A percentile compares a stretch with the other conserved stretches of the same genome.
These are phyloP conservation scores for Corapipo altera DNA, from an alignment of 2,113 vertebrate genomes.

Conservation along the genomic window DNA sequence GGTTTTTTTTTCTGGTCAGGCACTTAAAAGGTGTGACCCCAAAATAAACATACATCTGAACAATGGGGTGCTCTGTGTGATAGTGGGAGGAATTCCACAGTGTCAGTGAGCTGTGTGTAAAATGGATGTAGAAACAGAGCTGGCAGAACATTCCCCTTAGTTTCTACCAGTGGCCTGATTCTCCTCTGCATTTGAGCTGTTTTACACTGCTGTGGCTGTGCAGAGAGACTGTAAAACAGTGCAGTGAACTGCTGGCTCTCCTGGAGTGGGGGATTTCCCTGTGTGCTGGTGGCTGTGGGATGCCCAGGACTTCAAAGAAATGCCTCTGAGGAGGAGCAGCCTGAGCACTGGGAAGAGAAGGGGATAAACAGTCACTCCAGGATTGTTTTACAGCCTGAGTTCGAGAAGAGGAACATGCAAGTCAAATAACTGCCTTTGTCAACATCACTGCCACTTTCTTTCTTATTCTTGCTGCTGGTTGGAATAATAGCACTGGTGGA, in stretches of 20 bases:
- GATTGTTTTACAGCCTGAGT: conserved; percentile 36
- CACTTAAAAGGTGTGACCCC: neutral
- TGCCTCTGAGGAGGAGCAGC: neutral
- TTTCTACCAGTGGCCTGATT: neutral
- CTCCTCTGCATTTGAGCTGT: neutral
- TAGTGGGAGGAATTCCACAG: neutral
- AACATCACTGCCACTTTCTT: conserved; percentile 24
- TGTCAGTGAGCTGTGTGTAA: neutral
- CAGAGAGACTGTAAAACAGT: neutral
- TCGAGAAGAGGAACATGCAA: conserved; percentile 1
- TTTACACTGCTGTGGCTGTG: neutral
- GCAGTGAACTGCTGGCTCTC: neutral
- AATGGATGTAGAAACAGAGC: neutral
- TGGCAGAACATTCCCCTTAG: neutral
- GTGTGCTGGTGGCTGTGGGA: neutral
- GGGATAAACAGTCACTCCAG: neutral
- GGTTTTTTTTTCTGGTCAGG: neutral
- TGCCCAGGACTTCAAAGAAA: neutral
- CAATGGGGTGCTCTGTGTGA: neutral
- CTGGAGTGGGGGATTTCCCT: neutral
- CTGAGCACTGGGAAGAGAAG: neutral
- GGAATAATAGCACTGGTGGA: conserved; percentile 14
- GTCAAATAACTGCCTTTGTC: conserved; percentile 42
- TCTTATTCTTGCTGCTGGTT: conserved; percentile 10
- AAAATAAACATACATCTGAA: neutral